These are phyloP conservation scores for Drosophila setosimentum DNA, from an alignment of 2,888 invertebrate genomes.

Conservation along the genomic window DNA sequence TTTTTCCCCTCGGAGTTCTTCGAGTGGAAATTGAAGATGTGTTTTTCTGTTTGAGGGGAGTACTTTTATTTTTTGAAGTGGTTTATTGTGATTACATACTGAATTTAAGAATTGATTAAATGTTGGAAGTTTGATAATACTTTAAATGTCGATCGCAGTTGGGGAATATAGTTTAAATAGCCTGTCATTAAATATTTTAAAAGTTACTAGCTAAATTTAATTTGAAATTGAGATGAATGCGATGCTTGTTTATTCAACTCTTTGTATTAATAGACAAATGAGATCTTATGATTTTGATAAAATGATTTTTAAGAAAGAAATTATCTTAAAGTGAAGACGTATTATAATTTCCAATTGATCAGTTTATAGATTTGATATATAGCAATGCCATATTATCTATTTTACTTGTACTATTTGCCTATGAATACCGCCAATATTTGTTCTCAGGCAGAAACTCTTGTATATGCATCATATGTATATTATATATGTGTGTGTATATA, in stretches of 20 bases:
- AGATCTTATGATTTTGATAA: neutral
- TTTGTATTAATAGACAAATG: neutral
- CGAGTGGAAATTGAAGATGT: constrained; percentile 45
- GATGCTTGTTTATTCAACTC: neutral
- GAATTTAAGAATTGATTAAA: constrained; percentile 33
- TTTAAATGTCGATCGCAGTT: neutral
- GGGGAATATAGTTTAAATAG: neutral
- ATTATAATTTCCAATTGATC: neutral
- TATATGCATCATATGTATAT: neutral
- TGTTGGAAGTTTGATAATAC: neutral
- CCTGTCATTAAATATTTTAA: neutral
- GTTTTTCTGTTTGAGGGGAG: neutral
- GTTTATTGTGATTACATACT: constrained; percentile 39
- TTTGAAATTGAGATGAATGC: neutral
- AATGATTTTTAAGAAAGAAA: neutral
- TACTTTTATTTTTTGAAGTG: constrained; percentile 18
- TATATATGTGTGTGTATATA: neutral
- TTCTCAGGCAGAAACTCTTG: constrained; percentile 6
- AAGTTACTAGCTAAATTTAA: too few relatives aligned
- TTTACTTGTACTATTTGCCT: neutral
- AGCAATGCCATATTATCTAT: neutral
- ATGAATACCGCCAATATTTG: constrained; percentile 6
- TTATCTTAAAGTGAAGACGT: too few relatives aligned
- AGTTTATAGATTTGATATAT: neutral
- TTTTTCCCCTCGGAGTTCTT: constrained; percentile 20